Evolutionary conservation across 1,140 invertebrate genomes (phyloP), one percentile per base, ranked within the genome.

Genomic region (Bombyx mandarina): DNA sequence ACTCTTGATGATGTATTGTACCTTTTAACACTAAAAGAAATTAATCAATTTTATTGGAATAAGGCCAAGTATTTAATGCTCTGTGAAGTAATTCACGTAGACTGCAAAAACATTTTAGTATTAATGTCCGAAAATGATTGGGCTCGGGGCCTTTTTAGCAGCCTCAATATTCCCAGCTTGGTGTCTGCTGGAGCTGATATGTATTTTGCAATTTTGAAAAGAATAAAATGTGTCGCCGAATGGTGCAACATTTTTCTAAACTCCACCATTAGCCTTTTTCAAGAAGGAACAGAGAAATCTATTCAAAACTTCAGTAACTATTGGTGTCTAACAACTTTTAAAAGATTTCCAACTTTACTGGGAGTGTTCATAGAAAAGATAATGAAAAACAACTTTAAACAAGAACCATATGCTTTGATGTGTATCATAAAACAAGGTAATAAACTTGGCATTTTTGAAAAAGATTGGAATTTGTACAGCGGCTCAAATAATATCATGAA

Each of bases 51-150:
- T 63, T 79, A 84, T 52, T 89, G 86, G 88, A 88, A 84, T 58
- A 89, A 88, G 70, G 85, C 80, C 10, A 89, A 88, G 54, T 89
- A 75, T 76, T 73, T 86, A 52, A 83, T 81, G 78, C 59, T 88
- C 8, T 67, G 78, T 58, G 84, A 86, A 68, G 74, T 88, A 43
- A 76, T 88, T 12, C 44, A 55, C 5, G 52, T 8, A 47, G 18
- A 55, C 6, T 61, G 71, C 72, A 54, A 49, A 71, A 66, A 68
- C 66, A 58, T 76, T 56, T 26, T 52, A 42, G 43, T 62, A 7
- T 42, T 70, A 45, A 26, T 67, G 5, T 46, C 49, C 9, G 55
- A 67, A 49, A 67, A 72, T 63, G 58, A 67, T 48, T 86, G 75
- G 71, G 54, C 80, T 55, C 58, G 75, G 50, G 86, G 86, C 10